Percentiles rank a stretch among this genome's conserved stretches.
Evolutionary conservation across 2,113 vertebrate species (phyloP).

Genomic region (Condylura cristata): DNA sequence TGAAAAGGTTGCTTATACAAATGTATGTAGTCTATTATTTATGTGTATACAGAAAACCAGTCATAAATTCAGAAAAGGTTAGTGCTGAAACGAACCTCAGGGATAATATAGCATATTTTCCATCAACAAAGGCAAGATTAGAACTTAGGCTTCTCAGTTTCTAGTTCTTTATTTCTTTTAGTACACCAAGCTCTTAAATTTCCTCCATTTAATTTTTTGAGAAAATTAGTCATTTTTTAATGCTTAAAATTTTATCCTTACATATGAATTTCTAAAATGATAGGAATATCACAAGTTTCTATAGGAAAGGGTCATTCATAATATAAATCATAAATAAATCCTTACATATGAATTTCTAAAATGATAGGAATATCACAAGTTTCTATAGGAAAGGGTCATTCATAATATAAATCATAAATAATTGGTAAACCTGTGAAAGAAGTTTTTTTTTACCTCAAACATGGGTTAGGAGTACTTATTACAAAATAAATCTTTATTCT

Average conservation of each 20-base stretch:
- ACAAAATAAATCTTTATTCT: background rate
- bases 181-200: background rate
- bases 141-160: constrained; percentile 40
- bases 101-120: constrained; percentile 20
- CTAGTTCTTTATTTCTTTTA: background rate
- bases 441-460: constrained; percentile 59
- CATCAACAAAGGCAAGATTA: constrained; percentile 29
- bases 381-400: background rate
- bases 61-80: constrained; percentile 45
- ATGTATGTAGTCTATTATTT: constrained; percentile 43
- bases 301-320: background rate
- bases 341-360: constrained; percentile 27
- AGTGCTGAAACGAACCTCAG: constrained; percentile 44
- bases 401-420: constrained; percentile 32
- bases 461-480: constrained; percentile 28
- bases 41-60: constrained; percentile 25
- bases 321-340: too few species aligned
- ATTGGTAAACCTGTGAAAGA: constrained; percentile 26
- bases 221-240: constrained; percentile 27
- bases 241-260: background rate
- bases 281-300: background rate
- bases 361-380: background rate
- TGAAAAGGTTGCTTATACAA: constrained; percentile 31
- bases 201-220: background rate
- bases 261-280: constrained; percentile 24